phyloP scores from a whole-genome alignment of 2,113 vertebrate species.

The Deroptyus accipitrinus region DNA sequence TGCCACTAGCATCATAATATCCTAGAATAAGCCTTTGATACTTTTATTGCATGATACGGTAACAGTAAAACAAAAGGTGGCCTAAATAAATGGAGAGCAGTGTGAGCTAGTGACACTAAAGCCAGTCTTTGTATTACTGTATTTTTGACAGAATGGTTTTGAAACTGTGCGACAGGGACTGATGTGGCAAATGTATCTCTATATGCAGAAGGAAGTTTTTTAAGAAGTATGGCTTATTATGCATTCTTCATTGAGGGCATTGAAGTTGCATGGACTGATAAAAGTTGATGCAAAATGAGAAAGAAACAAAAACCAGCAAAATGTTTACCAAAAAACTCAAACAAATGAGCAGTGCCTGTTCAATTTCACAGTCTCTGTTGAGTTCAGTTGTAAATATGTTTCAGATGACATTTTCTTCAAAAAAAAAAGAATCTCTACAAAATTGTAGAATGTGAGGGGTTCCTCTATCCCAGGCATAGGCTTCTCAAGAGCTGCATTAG shows the following conservation, averaged over 20 bases:
- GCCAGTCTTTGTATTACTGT: slow-evolving; percentile 89
- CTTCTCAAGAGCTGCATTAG: slow-evolving; percentile 79
- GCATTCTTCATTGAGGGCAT: slow-evolving; percentile 91
- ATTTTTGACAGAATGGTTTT: slow-evolving; percentile 86
- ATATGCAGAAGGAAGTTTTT: slow-evolving; percentile 84
- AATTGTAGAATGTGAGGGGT: slow-evolving; percentile 87
- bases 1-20: slow-evolving; percentile 76
- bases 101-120: slow-evolving; percentile 88
- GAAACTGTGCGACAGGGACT: slow-evolving; percentile 87
- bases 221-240: slow-evolving; percentile 87
- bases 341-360: slow-evolving; percentile 98
- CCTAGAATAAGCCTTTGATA: slow-evolving; percentile 70
- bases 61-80: slow-evolving; percentile 71
- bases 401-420: slow-evolving; percentile 92
- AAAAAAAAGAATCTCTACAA: slow-evolving; percentile 75
- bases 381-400: slow-evolving; percentile 98
- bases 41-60: slow-evolving; percentile 65
- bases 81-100: slow-evolving; percentile 72
- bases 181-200: slow-evolving; percentile 84
- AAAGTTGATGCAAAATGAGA: slow-evolving; percentile 91
- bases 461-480: slow-evolving; percentile 79
- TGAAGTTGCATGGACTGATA: slow-evolving; percentile 90
- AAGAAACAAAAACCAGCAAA: slow-evolving; percentile 95
- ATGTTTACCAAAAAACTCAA: slow-evolving; percentile 96
- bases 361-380: slow-evolving; percentile 95